A percentile compares a stretch with the other conserved stretches of the same genome.
Conservation (phyloP, 2,888 invertebrate genomes). For the Orchesella flavescens region DNA sequence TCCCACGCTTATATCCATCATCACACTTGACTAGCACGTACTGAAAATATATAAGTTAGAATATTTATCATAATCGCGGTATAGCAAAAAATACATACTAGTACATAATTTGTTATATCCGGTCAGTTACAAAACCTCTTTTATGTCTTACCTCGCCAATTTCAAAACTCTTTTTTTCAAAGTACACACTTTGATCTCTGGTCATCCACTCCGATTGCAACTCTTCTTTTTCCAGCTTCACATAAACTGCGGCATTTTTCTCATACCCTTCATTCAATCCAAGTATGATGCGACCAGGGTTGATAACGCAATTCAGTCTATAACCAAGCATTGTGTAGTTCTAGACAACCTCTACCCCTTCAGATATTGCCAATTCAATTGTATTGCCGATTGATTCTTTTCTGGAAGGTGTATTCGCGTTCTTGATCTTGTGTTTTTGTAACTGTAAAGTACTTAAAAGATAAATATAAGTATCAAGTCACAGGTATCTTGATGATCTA, state of each 20-base stretch:
- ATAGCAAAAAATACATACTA: too few species aligned
- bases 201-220: not conserved
- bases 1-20: constrained; percentile 6
- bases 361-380: not conserved
- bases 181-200: not conserved
- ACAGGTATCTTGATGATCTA: too few species aligned
- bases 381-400: too few species aligned
- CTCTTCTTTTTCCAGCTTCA: constrained; percentile 3
- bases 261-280: not conserved
- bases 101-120: not conserved
- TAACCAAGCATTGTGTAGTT: not conserved
- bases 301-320: not conserved
- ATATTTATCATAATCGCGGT: too few species aligned
- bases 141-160: constrained; percentile 20
- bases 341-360: too few species aligned
- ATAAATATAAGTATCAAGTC: too few species aligned
- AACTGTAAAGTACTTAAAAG: too few species aligned
- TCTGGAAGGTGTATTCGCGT: too few species aligned
- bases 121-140: not conserved
- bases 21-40: constrained; percentile 25
- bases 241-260: not conserved
- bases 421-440: too few species aligned
- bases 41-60: not conserved
- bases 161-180: not conserved
- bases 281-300: not conserved